These are phyloP conservation scores for Drosophila navojoa DNA, from an alignment of 1,140 invertebrate genomes.

Conservation along the genomic window DNA sequence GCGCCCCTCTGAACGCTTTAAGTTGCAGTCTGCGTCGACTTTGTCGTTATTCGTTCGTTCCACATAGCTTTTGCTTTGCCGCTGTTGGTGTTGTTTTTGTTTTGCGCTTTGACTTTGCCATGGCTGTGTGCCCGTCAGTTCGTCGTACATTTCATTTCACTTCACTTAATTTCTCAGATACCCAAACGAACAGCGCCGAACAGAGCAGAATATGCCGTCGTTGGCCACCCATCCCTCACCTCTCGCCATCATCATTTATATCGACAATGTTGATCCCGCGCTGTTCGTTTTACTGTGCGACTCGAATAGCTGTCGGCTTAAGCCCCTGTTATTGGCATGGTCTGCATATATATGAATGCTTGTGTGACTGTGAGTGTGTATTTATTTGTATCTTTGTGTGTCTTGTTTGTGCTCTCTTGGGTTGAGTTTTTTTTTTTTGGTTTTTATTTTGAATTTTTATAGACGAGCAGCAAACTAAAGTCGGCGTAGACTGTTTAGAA, in stretches of 20 bases:
- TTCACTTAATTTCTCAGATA: slow-evolving; percentile 82
- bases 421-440: slow-evolving; percentile 43
- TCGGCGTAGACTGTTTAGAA: slow-evolving; percentile 57
- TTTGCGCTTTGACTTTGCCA: slow-evolving; percentile 48
- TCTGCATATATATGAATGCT: slow-evolving; percentile 2
- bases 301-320: slow-evolving; percentile 81
- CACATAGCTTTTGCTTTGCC: slow-evolving; percentile 67
- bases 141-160: slow-evolving; percentile 81
- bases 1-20: slow-evolving; percentile 57
- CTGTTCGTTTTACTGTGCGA: slow-evolving; percentile 58
- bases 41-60: slow-evolving; percentile 65
- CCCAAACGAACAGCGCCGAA: slow-evolving; percentile 73
- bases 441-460: slow-evolving; percentile 38
- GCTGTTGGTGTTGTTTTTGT: slow-evolving; percentile 32
- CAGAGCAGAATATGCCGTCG: slow-evolving; percentile 28
- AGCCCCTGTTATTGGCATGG: slow-evolving; percentile 64
- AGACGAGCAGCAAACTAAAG: slow-evolving; percentile 60
- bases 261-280: slow-evolving; percentile 43
- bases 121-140: slow-evolving; percentile 69
- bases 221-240: slow-evolving; percentile 11
- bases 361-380: not conserved
- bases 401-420: slow-evolving; percentile 29
- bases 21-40: slow-evolving; percentile 67
- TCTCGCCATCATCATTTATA: not conserved
- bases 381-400: slow-evolving; percentile 33